A percentile compares a stretch with the other conserved stretches of the same genome.
Evolutionary conservation across 2,888 invertebrate species (phyloP).

Genomic region (Brachyptera putata): DNA sequence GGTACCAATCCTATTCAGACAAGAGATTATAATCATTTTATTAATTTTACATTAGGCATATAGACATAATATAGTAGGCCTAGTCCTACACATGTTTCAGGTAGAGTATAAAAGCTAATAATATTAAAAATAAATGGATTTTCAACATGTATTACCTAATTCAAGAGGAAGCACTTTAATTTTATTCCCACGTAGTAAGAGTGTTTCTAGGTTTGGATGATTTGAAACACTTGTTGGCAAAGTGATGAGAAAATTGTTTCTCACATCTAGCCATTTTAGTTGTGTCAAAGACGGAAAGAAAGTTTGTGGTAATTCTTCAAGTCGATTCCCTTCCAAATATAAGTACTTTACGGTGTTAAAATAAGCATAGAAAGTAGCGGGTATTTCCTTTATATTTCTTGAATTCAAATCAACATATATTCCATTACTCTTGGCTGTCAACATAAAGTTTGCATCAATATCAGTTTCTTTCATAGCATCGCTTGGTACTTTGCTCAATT

Average conservation of each 20-base stretch:
- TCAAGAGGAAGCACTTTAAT: constrained; percentile 51
- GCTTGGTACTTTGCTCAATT: no score
- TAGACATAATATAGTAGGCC: no score
- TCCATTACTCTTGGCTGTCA: neutral
- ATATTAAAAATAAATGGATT: no score
- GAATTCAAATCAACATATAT: neutral
- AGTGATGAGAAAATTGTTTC: constrained; percentile 54
- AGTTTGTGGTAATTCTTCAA: constrained; percentile 53
- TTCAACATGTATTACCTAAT: no score
- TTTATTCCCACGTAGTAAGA: constrained; percentile 60
- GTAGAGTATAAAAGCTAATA: no score
- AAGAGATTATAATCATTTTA: constrained; percentile 20
- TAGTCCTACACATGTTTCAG: no score
- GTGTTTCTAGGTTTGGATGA: constrained; percentile 56
- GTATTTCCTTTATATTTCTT: neutral
- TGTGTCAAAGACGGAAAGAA: constrained; percentile 54
- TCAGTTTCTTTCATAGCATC: no score
- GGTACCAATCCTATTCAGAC: constrained; percentile 47
- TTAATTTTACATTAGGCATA: no score
- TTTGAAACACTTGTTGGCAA: constrained; percentile 55
- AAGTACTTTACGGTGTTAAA: constrained; percentile 37
- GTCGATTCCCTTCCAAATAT: constrained; percentile 54
- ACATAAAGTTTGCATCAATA: no score
- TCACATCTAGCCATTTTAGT: constrained; percentile 61
- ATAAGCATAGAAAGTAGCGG: neutral